Conservation (phyloP, 2,113 vertebrate species). For the Petrocephalus microphthalmus region DNA sequence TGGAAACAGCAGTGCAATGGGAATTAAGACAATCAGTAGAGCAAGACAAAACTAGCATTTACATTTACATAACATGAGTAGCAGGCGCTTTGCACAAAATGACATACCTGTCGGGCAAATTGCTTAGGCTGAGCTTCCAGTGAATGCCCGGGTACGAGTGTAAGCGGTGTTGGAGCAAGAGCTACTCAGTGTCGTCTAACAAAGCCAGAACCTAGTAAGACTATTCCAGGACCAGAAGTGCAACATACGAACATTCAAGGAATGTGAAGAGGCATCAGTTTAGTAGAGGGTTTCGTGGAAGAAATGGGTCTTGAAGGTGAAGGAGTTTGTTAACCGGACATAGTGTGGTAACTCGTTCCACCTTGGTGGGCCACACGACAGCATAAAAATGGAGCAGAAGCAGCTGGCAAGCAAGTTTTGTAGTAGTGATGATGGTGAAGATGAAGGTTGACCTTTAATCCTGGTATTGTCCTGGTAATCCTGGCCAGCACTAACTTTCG, state of each 20-base stretch:
- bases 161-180: no score
- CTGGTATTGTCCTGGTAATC: background rate
- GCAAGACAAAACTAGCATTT: background rate
- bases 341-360: background rate
- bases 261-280: no score
- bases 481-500: background rate
- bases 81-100: background rate
- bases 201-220: no score
- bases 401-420: background rate
- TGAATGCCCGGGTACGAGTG: no score
- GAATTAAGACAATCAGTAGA: background rate
- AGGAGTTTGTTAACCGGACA: background rate
- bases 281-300: background rate
- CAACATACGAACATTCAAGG: no score
- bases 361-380: background rate
- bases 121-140: background rate
- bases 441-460: background rate
- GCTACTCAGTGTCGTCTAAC: no score
- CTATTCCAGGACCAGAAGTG: no score
- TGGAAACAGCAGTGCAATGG: background rate
- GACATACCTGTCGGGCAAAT: background rate
- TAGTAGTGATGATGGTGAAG: background rate
- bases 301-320: background rate
- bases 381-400: background rate
- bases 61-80: background rate